These are phyloP conservation scores for Neodiprion lecontei DNA, from an alignment of 1,140 invertebrate genomes.

Conservation along the genomic window DNA sequence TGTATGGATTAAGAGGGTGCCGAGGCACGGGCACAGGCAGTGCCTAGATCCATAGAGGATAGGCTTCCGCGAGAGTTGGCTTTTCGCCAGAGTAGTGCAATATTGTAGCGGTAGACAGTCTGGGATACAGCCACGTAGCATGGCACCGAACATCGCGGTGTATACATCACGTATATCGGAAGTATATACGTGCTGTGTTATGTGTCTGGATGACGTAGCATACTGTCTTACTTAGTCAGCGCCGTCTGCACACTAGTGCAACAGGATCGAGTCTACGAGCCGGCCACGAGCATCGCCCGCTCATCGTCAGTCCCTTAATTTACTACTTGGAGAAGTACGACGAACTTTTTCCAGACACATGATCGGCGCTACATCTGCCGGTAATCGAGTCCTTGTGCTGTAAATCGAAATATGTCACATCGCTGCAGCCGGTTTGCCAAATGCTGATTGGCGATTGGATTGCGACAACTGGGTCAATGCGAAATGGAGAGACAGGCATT, in stretches of 20 bases:
- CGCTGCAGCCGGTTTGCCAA: neutral
- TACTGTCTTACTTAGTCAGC: neutral
- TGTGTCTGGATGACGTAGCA: neutral
- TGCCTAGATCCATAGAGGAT: neutral
- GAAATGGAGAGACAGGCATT: neutral
- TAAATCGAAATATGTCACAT: no score
- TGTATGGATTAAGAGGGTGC: neutral
- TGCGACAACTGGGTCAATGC: neutral
- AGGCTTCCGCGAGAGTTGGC: neutral
- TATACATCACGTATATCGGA: neutral
- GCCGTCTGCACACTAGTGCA: neutral
- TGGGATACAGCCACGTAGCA: conserved; percentile 1
- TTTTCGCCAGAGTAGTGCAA: neutral
- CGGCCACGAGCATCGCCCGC: no score
- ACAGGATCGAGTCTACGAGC: no score
- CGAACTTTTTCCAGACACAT: no score
- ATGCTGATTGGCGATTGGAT: neutral
- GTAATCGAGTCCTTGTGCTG: no score
- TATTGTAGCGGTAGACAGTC: conserved; percentile 1
- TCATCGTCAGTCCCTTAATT: no score
- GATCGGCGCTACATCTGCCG: no score
- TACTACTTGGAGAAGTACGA: no score
- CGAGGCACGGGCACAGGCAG: neutral
- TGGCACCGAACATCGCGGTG: neutral
- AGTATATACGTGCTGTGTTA: neutral